Conservation (phyloP, 1,140 invertebrate species). For the Trichoplusia ni region DNA sequence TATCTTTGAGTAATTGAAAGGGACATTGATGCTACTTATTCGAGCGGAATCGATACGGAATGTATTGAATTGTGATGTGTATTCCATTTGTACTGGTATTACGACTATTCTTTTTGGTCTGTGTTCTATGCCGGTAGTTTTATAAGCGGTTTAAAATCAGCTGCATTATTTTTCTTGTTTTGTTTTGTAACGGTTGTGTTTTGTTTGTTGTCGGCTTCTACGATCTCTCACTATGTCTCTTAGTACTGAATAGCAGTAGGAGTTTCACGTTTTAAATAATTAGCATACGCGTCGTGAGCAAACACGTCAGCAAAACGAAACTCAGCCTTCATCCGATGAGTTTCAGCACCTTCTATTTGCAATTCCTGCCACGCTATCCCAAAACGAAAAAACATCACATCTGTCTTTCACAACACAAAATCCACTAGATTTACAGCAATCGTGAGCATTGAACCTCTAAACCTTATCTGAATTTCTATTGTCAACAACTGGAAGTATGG, state of each 20-base stretch:
- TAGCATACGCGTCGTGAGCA: no score
- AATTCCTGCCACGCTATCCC: background rate
- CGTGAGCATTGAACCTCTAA: background rate
- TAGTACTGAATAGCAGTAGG: no score
- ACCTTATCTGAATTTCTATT: constrained; percentile 16
- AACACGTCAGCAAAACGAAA: no score
- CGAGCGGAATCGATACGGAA: constrained; percentile 52
- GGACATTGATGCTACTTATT: constrained; percentile 51
- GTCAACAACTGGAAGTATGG: constrained; percentile 18
- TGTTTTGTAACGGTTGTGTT: no score
- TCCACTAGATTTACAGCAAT: constrained; percentile 4
- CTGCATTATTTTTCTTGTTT: constrained; percentile 11
- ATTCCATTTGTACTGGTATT: constrained; percentile 27
- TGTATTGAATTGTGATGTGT: constrained; percentile 40
- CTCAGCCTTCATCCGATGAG: no score
- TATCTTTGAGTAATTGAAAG: constrained; percentile 54
- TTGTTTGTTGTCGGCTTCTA: no score
- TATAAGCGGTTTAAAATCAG: constrained; percentile 8
- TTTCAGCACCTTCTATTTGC: no score
- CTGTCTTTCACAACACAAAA: background rate
- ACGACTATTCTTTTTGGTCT: constrained; percentile 18
- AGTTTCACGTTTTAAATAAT: no score
- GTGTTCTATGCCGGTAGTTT: constrained; percentile 8
- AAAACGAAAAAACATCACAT: background rate
- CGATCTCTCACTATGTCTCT: no score